Evolutionary conservation across 2,113 vertebrate genomes (phyloP).

Genomic region (Bothrops jararaca): DNA sequence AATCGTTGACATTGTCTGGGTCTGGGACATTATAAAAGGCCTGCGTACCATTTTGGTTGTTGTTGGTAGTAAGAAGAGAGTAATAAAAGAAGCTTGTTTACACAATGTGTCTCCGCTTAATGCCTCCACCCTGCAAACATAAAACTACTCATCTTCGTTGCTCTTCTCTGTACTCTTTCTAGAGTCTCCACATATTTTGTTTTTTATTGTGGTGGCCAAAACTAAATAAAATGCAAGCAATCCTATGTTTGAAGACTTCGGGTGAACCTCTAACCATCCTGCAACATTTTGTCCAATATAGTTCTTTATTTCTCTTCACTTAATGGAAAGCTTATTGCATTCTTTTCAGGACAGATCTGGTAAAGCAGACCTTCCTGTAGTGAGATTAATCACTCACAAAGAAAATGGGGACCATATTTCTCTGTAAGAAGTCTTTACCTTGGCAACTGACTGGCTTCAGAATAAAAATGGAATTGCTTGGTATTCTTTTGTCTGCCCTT

Average conservation of each 20-base stretch:
- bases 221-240: neutral
- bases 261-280: neutral
- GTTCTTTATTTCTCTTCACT: neutral
- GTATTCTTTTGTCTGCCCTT: neutral
- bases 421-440: neutral
- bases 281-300: neutral
- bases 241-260: neutral
- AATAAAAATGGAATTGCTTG: neutral
- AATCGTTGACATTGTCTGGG: no score
- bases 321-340: neutral
- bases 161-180: neutral
- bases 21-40: no score
- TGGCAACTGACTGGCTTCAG: neutral
- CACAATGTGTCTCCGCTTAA: no score
- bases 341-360: neutral
- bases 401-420: neutral
- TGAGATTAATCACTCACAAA: neutral
- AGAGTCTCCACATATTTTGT: neutral
- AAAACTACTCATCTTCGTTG: neutral
- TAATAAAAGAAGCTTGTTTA: no score
- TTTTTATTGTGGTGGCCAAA: neutral
- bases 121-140: no score
- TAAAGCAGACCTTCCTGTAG: neutral
- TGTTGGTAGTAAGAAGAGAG: no score
- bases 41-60: no score